Evolutionary conservation across 2,888 invertebrate species (phyloP).

Genomic region (Pseudeuparius sepicola): DNA sequence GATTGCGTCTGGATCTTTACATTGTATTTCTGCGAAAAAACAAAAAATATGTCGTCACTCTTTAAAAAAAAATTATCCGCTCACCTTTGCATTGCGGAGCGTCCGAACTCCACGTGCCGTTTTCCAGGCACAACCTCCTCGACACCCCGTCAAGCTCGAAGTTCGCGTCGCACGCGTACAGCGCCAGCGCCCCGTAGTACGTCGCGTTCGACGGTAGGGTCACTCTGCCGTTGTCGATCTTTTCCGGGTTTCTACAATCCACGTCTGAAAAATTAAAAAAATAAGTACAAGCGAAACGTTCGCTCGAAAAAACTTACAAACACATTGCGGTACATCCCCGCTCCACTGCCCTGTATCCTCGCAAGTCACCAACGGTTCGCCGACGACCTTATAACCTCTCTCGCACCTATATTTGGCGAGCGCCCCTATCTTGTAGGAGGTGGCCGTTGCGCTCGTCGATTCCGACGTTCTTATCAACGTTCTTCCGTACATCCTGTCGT

Average conservation of each 20-base stretch:
- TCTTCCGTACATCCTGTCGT: constrained; percentile 80
- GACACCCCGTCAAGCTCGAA: constrained; percentile 77
- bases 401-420: constrained; percentile 83
- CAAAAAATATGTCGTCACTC: constrained; percentile 1
- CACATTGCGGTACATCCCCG: constrained; percentile 70
- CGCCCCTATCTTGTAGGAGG: constrained; percentile 78
- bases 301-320: constrained; percentile 53
- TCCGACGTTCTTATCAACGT: constrained; percentile 70
- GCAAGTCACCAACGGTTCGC: constrained; percentile 75
- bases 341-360: constrained; percentile 82
- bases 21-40: constrained; percentile 57
- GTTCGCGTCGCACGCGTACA: constrained; percentile 75
- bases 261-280: constrained; percentile 51
- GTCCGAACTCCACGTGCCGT: constrained; percentile 85
- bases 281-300: not conserved
- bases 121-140: constrained; percentile 72
- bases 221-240: constrained; percentile 63
- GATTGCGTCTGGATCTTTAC: constrained; percentile 56
- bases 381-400: constrained; percentile 77
- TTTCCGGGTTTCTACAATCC: constrained; percentile 71
- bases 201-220: constrained; percentile 78
- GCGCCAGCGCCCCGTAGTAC: constrained; percentile 75
- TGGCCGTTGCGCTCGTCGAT: constrained; percentile 51
- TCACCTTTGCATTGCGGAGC: constrained; percentile 71
- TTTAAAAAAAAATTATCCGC: constrained; percentile 8